Evolutionary conservation across 1,140 invertebrate species (phyloP).

Genomic region (honey bee (Apis mellifera)): DNA sequence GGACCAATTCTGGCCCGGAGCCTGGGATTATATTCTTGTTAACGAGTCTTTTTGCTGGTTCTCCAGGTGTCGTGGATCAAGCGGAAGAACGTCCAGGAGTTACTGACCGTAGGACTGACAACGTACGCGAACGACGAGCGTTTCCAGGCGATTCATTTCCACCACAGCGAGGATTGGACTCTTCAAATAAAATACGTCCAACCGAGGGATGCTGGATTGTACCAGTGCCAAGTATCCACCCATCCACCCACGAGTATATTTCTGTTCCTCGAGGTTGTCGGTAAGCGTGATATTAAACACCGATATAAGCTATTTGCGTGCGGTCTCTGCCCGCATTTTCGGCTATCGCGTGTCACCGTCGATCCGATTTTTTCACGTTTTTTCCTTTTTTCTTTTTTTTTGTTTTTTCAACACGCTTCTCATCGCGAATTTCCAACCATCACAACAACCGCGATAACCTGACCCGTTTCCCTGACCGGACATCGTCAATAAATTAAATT

Average conservation of each 20-base stretch:
- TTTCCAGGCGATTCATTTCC: conserved; percentile 91
- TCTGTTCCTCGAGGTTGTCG: conserved; percentile 90
- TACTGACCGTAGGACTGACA: conserved; percentile 90
- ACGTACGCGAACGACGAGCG: conserved; percentile 93
- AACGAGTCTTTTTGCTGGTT: conserved; percentile 45
- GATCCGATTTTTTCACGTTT: background rate
- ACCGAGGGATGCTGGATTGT: conserved; percentile 89
- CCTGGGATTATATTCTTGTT: conserved; percentile 18
- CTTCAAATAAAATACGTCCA: conserved; percentile 92
- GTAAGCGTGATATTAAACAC: conserved; percentile 83
- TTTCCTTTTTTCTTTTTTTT: no score
- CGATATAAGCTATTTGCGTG: conserved; percentile 37
- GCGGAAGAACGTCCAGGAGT: conserved; percentile 88
- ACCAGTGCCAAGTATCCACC: conserved; percentile 94
- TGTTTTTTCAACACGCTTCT: conserved; percentile 1
- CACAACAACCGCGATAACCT: background rate
- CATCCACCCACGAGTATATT: conserved; percentile 93
- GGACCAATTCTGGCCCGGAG: background rate
- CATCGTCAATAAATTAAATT: conserved; percentile 38
- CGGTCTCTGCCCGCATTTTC: conserved; percentile 11
- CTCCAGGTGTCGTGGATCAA: conserved; percentile 91
- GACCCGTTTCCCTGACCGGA: background rate
- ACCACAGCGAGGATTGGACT: conserved; percentile 94
- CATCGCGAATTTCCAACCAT: background rate
- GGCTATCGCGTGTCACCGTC: background rate